phyloP scores from a whole-genome alignment of 1,140 invertebrate species.

The Hycleus phaleratus region DNA sequence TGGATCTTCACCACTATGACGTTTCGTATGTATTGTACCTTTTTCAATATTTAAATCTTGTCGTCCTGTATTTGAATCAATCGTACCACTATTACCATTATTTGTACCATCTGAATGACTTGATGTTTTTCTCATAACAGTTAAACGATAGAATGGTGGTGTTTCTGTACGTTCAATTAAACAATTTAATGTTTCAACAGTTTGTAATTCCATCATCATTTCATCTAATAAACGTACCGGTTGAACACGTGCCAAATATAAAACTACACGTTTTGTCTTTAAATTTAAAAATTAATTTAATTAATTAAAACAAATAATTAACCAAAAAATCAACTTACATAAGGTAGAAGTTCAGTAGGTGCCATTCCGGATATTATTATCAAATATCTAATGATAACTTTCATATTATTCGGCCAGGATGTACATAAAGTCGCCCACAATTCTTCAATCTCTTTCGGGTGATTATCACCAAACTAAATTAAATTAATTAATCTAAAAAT shows the following conservation, averaged over 20 bases:
- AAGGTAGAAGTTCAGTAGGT: conserved; percentile 80
- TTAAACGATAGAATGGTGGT: conserved; percentile 92
- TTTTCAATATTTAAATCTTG: conserved; percentile 59
- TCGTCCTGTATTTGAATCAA: conserved; percentile 39
- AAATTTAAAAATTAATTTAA: conserved; percentile 10
- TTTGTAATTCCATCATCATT: conserved; percentile 93
- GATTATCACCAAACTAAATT: conserved; percentile 83
- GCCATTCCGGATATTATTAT: conserved; percentile 95
- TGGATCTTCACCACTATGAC: conserved; percentile 88
- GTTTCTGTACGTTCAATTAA: conserved; percentile 94
- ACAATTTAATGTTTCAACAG: conserved; percentile 91
- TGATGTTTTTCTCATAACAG: conserved; percentile 82
- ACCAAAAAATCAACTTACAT: conserved; percentile 53
- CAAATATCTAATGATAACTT: conserved; percentile 95
- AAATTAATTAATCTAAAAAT: conserved; percentile 24
- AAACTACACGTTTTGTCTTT: conserved; percentile 88
- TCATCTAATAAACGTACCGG: conserved; percentile 91
- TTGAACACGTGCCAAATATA: conserved; percentile 83
- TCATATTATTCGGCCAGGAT: conserved; percentile 95
- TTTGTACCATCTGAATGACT: conserved; percentile 65
- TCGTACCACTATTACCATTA: conserved; percentile 42
- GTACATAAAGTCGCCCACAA: conserved; percentile 92
- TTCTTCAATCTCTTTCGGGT: conserved; percentile 90
- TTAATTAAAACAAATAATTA: background rate
- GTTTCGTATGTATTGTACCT: conserved; percentile 92